Evolutionary conservation across 2,797 vertebrate genomes (phyloP), one percentile per base, ranked within the genome.

Genomic region (Tragopan temminckii): DNA sequence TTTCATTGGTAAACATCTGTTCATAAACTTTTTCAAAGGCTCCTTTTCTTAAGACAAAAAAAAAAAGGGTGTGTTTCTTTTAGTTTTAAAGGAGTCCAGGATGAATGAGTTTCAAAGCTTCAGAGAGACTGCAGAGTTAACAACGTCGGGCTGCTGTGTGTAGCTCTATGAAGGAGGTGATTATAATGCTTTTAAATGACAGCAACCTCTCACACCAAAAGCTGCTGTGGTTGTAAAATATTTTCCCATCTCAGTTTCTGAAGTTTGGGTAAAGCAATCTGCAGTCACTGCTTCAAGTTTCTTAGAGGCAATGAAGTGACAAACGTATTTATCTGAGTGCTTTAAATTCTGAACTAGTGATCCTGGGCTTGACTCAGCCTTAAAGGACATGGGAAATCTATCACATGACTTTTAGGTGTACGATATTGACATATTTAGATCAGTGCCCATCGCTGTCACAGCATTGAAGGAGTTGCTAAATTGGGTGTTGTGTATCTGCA

Each of bases 21-120:
- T 86, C 79, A 81, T 61, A 46, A 85, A 74, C 21, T n/a, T 89
- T 87, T 94, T 91, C 82, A 95, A 90, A 90, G 68, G 29, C 68
- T 70, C 53, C 88, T 74, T 62, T 64, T 68, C 61, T 78, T 19
- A 84, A 81, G 46, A 7, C 14, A 27, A 50, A 50, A 50, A 45
- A 78, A 84, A 64, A 19, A 74, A 82, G 62, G 75, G 24, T 52
- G 63, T 85, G 52, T 58, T 79, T 81, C 63, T 84, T 72, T 86
- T 40, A 23, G 76, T 92, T 94, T 94, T 85, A 61, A 91, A 92
- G 79, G 68, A 90, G 42, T 35, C 27, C 35, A 11, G 1, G 17
- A 86, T 75, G 48, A 88, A 88, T 71, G 59, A 35, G 48, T 87
- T 89, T 90, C 42, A 86, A 72, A 71, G 33, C 45, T 79, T 79